Evolutionary conservation across 2,113 vertebrate species (phyloP).

Genomic region (Oncorhynchus nerka): DNA sequence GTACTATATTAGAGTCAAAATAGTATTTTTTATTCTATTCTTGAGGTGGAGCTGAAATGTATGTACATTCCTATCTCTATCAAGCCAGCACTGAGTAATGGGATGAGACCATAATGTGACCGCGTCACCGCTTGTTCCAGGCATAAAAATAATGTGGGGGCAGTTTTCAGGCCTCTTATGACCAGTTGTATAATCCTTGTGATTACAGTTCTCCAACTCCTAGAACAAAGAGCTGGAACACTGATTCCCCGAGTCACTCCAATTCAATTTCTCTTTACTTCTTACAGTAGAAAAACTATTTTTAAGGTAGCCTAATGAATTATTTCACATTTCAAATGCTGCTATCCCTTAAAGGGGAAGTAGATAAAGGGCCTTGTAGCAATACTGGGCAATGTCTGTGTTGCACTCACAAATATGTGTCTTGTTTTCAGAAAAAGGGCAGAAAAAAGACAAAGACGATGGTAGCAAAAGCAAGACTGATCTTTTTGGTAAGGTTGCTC

Average conservation of each 20-base stretch:
- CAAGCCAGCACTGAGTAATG: neutral
- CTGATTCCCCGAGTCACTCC: neutral
- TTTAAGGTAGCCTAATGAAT: neutral
- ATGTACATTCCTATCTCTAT: neutral
- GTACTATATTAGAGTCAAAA: too few species aligned
- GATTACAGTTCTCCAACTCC: neutral
- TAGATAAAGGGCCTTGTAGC: constrained; percentile 55
- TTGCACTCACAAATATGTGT: constrained; percentile 1
- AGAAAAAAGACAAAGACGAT: constrained; percentile 61
- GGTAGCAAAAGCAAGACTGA: constrained; percentile 62
- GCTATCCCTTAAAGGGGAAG: constrained; percentile 46
- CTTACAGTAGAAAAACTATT: neutral
- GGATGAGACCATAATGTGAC: neutral
- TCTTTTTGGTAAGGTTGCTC: constrained; percentile 50
- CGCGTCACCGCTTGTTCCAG: neutral
- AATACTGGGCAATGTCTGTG: too few species aligned
- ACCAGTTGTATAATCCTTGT: neutral
- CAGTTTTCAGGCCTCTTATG: neutral
- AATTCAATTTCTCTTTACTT: neutral
- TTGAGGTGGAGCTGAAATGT: neutral
- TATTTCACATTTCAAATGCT: neutral
- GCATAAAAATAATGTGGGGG: neutral
- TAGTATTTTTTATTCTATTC: neutral
- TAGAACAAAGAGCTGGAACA: neutral
- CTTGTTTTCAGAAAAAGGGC: constrained; percentile 65